phyloP scores from a whole-genome alignment of 2,113 vertebrate species.

The Psettodes erumei region DNA sequence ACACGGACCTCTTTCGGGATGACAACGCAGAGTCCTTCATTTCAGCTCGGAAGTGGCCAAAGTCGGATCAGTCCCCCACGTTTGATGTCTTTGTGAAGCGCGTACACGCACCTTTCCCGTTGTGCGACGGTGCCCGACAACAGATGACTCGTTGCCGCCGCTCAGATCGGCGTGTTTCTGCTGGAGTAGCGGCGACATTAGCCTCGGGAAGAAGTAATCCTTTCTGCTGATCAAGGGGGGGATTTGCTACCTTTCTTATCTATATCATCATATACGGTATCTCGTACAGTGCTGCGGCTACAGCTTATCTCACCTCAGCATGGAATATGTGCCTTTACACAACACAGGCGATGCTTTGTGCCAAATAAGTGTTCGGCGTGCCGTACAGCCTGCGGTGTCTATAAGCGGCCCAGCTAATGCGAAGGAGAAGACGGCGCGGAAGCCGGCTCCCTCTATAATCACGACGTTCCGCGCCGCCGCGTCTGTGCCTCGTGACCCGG shows the following conservation, averaged over 20 bases:
- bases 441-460: slow-evolving; percentile 36
- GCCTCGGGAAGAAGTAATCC: slow-evolving; percentile 4
- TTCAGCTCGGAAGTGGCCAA: not conserved
- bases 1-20: slow-evolving; percentile 50
- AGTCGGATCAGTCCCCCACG: slow-evolving; percentile 26
- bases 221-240: slow-evolving; percentile 4
- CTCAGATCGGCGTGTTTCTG: slow-evolving; percentile 1
- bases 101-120: not conserved
- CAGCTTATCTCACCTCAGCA: slow-evolving; percentile 5
- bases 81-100: not conserved
- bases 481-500: too few species aligned
- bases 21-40: slow-evolving; percentile 38
- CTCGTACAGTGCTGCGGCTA: not conserved
- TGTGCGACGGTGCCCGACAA: not conserved
- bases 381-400: slow-evolving; percentile 18
- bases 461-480: slow-evolving; percentile 16
- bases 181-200: not conserved
- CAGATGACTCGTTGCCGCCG: not conserved
- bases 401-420: slow-evolving; percentile 18
- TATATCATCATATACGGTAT: not conserved
- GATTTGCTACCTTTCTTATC: slow-evolving; percentile 33
- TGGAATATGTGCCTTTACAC: slow-evolving; percentile 6
- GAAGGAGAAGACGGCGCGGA: slow-evolving; percentile 8
- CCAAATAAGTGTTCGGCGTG: slow-evolving; percentile 38
- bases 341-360: slow-evolving; percentile 9